Conservation (phyloP, 2,888 invertebrate species). For the Drosophila robusta region DNA sequence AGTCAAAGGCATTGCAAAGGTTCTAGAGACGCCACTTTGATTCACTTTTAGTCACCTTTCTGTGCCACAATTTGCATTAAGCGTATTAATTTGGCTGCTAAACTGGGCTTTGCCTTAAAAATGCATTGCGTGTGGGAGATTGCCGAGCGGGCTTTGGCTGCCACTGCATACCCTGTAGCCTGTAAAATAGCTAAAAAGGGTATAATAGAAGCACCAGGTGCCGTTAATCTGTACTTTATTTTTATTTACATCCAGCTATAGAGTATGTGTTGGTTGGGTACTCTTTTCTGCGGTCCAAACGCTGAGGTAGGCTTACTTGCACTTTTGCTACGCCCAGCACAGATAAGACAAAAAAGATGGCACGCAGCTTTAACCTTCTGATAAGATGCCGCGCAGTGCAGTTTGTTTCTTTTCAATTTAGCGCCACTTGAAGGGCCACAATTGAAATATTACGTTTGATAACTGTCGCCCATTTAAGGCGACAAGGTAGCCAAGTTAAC, state of each 20-base stretch:
- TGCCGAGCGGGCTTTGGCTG: neutral
- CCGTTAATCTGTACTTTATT: no score
- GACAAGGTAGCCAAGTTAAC: slow-evolving; percentile 45
- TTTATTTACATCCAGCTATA: neutral
- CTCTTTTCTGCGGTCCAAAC: no score
- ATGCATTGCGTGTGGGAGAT: slow-evolving; percentile 13
- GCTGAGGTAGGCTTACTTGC: slow-evolving; percentile 21
- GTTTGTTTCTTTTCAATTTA: slow-evolving; percentile 65
- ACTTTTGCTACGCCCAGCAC: slow-evolving; percentile 9
- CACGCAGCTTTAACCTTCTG: slow-evolving; percentile 29
- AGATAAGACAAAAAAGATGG: slow-evolving; percentile 9
- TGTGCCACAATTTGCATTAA: slow-evolving; percentile 69
- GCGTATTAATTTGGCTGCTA: slow-evolving; percentile 62
- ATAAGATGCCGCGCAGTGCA: slow-evolving; percentile 25
- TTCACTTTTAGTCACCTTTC: slow-evolving; percentile 54
- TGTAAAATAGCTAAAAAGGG: neutral
- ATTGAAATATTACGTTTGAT: slow-evolving; percentile 73
- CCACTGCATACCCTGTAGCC: slow-evolving; percentile 1
- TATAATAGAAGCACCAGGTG: no score
- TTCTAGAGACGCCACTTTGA: slow-evolving; percentile 27
- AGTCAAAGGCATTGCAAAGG: slow-evolving; percentile 23
- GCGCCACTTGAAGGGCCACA: slow-evolving; percentile 44
- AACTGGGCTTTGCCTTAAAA: slow-evolving; percentile 31
- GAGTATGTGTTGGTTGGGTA: neutral
- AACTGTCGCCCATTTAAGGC: slow-evolving; percentile 55